Conservation (phyloP, 2,888 invertebrate species). For the Tipula unca region DNA sequence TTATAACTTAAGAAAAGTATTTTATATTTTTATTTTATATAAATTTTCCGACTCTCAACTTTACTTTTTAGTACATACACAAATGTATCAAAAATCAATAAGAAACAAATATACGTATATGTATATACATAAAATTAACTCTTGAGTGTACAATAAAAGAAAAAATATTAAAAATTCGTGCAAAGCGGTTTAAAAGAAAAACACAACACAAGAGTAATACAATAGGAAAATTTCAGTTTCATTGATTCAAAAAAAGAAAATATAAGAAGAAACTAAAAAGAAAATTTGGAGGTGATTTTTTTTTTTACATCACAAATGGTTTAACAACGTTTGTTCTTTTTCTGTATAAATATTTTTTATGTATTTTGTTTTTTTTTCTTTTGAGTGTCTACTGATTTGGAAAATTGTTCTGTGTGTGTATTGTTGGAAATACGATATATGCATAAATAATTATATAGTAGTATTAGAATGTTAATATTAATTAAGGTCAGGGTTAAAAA, state of each 20-base stretch:
- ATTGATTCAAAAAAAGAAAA: background rate
- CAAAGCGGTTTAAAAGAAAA: background rate
- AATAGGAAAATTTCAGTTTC: background rate
- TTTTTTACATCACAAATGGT: background rate
- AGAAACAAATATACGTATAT: background rate
- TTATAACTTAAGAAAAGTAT: background rate
- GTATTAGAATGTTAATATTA: background rate
- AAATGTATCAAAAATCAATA: background rate
- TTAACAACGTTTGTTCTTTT: background rate
- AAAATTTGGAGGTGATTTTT: background rate
- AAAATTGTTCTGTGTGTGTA: background rate
- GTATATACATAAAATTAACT: background rate
- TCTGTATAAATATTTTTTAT: background rate
- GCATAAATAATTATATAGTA: too few species aligned
- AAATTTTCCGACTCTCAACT: background rate
- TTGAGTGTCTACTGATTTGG: background rate
- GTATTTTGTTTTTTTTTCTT: background rate
- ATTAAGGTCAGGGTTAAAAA: background rate
- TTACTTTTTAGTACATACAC: background rate
- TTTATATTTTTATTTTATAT: background rate
- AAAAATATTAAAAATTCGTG: background rate
- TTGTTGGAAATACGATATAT: too few species aligned
- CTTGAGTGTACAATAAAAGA: background rate
- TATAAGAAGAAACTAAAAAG: background rate
- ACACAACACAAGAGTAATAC: background rate